Conservation (phyloP, 64 coral and sea anemone genomes). For the Orbicella faveolata region DNA sequence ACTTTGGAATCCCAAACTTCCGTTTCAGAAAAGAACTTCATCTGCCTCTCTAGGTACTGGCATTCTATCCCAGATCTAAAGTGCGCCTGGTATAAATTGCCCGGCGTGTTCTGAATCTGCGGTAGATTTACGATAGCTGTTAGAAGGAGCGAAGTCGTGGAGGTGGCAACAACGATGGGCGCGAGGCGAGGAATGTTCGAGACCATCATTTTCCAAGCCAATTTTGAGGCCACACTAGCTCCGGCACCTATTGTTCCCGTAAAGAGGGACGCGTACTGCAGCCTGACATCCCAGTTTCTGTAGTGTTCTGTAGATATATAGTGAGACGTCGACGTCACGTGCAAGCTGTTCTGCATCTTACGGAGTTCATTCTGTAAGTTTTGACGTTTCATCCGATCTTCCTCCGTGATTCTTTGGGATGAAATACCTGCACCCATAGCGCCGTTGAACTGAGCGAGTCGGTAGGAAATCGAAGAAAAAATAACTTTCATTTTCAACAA, state of each 20-base stretch:
- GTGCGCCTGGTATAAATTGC: background rate
- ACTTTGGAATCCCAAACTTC: slow-evolving; percentile 20
- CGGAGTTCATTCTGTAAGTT: slow-evolving; percentile 12
- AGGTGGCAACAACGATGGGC: slow-evolving; percentile 1
- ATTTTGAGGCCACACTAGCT: background rate
- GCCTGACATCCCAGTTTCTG: background rate
- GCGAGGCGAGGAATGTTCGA: slow-evolving; percentile 9
- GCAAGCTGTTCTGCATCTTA: slow-evolving; percentile 26
- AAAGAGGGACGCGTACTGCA: background rate
- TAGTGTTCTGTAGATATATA: slow-evolving; percentile 25
- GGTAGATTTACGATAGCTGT: slow-evolving; percentile 26
- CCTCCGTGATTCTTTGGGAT: background rate
- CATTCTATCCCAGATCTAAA: slow-evolving; percentile 28
- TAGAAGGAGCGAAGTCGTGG: slow-evolving; percentile 5
- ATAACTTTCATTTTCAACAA: background rate
- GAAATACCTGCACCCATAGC: background rate
- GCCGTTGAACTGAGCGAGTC: background rate
- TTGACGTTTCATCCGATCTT: slow-evolving; percentile 16
- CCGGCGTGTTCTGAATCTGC: background rate
- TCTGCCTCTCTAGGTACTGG: slow-evolving; percentile 20
- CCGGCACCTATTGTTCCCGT: background rate
- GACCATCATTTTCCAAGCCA: slow-evolving; percentile 7
- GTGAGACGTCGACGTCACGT: background rate
- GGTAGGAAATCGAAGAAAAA: background rate
- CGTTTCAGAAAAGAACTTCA: slow-evolving; percentile 1